A percentile compares a stretch with the other conserved stretches of the same genome.
phyloP scores from a whole-genome alignment of 2,888 invertebrate genomes.

The Protonemura montana region DNA sequence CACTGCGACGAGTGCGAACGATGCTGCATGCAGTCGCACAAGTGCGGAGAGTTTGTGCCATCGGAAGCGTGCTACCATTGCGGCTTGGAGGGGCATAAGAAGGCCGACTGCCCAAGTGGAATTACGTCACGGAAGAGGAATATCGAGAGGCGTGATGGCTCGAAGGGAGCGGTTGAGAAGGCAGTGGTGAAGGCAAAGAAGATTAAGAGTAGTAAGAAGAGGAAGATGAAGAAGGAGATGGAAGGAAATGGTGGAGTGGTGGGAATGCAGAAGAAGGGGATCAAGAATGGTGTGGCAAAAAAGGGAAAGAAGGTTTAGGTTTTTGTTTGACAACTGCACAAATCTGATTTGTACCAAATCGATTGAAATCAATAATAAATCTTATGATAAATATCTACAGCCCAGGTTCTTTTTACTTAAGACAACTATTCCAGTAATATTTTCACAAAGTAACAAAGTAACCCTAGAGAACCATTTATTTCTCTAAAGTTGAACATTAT shows the following conservation, averaged over 20 bases:
- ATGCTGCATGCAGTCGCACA: conserved; percentile 68
- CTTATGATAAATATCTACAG: too few species aligned
- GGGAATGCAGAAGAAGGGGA: neutral
- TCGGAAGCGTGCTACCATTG: conserved; percentile 63
- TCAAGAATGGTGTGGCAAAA: neutral
- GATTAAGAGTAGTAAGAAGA: conserved; percentile 14
- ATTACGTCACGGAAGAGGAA: neutral
- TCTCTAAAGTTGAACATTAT: too few species aligned
- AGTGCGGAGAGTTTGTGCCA: conserved; percentile 59
- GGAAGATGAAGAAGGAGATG: conserved; percentile 1
- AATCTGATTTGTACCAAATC: too few species aligned
- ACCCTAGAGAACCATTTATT: too few species aligned
- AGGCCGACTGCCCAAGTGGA: conserved; percentile 61
- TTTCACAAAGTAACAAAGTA: too few species aligned
- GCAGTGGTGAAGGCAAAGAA: neutral
- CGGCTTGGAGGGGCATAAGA: conserved; percentile 65
- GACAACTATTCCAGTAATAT: too few species aligned
- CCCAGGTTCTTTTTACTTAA: too few species aligned
- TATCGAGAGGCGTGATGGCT: neutral
- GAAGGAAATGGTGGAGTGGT: neutral
- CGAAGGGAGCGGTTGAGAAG: neutral
- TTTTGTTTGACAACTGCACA: neutral
- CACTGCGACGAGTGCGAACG: conserved; percentile 78
- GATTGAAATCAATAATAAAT: too few species aligned
- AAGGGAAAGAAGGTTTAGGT: neutral